Evolutionary conservation across 2,888 invertebrate species (phyloP), one percentile per base, ranked within the genome.

Genomic region (Icerya purchasi): DNA sequence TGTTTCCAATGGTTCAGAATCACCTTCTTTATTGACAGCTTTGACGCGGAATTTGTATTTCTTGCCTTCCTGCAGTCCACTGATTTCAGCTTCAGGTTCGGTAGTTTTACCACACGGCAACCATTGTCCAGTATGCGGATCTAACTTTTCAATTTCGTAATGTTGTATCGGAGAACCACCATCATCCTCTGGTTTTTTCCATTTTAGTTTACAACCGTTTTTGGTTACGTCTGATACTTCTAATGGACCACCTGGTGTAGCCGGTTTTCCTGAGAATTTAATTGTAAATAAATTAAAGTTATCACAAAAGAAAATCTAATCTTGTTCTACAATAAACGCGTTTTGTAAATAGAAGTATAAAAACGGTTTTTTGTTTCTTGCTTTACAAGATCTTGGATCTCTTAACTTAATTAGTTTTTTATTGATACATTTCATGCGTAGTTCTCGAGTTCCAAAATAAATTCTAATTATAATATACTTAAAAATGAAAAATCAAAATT

Each of bases 31-130:
- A 73, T 98, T 98, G 58, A 97, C 93, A 21, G 98, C 96, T 68
- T 87, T 86, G 0, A 99, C 97, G 55, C 98, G 80, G 81, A 98
- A 98, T 76, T 96, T 92, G 74, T 98, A 98, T 1, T 91, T 87
- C 72, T 98, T 97, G 67, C 93, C 93, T 70, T 92, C 91, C 66
- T 87, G 85, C 54, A 94, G 75, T 0, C 91, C 91, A 5, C 79
- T 80, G 2, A 86, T 76, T 65, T 85, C 88, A 1, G 86, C 85
- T 74, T 88, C 88, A 23, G 88, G 86, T 68, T 86, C 88, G 60
- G 83, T 82, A 52, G 88, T 82, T 62, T 87, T 85, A 21, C 86
- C 91, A 68, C 89, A 91, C 8, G 91, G 87, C 58, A 91, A 78
- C 97, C 96, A 97, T 74, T 86, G 82, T 63, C 90, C 90, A 54